phyloP scores from a whole-genome alignment of 2,888 invertebrate genomes.

The Oeneis ivallda region DNA sequence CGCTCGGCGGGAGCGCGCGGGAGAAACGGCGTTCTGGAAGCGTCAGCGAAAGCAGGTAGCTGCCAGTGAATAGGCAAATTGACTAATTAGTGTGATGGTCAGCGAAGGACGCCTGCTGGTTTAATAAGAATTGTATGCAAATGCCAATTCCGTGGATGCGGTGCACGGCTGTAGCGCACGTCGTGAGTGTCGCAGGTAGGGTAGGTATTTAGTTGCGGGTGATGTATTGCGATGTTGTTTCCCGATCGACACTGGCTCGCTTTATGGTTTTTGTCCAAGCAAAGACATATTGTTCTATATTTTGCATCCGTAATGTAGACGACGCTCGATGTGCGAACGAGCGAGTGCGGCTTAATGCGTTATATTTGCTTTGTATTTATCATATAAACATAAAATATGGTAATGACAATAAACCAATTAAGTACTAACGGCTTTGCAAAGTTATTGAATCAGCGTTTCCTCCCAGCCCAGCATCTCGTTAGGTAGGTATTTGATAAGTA shows the following conservation, averaged over 20 bases:
- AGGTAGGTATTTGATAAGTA: no score
- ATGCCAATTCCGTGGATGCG: slow-evolving; percentile 44
- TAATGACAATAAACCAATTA: neutral
- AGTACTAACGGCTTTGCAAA: no score
- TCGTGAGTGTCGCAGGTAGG: slow-evolving; percentile 15
- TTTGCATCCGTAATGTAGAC: slow-evolving; percentile 21
- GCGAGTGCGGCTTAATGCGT: slow-evolving; percentile 15
- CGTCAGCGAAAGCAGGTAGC: slow-evolving; percentile 40
- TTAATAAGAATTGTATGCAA: slow-evolving; percentile 65
- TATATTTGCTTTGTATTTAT: slow-evolving; percentile 7
- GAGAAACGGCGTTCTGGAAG: slow-evolving; percentile 33
- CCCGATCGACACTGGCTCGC: slow-evolving; percentile 44
- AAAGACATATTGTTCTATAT: slow-evolving; percentile 48
- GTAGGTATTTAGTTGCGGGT: slow-evolving; percentile 26
- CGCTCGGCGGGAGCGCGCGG: slow-evolving; percentile 5
- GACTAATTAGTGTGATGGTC: slow-evolving; percentile 71
- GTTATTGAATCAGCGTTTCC: no score
- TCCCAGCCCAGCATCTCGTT: no score
- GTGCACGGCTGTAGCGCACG: slow-evolving; percentile 26
- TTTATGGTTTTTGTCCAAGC: slow-evolving; percentile 47
- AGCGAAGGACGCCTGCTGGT: slow-evolving; percentile 46
- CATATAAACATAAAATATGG: neutral
- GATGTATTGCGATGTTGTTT: slow-evolving; percentile 48
- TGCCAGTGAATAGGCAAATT: slow-evolving; percentile 68
- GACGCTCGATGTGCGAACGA: slow-evolving; percentile 16